A percentile compares a stretch with the other conserved stretches of the same genome.
Evolutionary conservation across 2,888 invertebrate species (phyloP).

Genomic region (Cephus pygmeus): DNA sequence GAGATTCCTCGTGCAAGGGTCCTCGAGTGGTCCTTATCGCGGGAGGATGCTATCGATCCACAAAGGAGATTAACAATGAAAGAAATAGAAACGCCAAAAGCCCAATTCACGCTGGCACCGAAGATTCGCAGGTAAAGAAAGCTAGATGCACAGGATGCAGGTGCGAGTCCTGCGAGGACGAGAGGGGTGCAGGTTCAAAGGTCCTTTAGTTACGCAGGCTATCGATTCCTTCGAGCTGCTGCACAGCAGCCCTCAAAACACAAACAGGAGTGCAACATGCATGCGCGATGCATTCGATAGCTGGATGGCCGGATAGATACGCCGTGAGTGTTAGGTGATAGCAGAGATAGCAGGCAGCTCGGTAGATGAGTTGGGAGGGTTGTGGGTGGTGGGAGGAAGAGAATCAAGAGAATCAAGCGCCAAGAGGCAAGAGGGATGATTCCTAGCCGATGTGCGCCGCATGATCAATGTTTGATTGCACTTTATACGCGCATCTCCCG

Average conservation of each 20-base stretch:
- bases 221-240: constrained; percentile 51
- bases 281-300: constrained; percentile 56
- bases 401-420: constrained; percentile 28
- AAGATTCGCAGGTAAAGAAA: background rate
- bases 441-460: constrained; percentile 36
- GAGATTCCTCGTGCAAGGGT: background rate
- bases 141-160: background rate
- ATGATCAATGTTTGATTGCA: constrained; percentile 54
- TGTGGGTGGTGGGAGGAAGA: background rate
- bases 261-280: constrained; percentile 51
- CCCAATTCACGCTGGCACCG: background rate
- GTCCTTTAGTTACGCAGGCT: constrained; percentile 54
- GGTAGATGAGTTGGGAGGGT: background rate
- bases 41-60: background rate
- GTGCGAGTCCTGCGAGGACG: background rate
- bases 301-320: constrained; percentile 15
- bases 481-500: constrained; percentile 36
- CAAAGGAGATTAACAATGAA: too few species aligned
- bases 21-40: background rate
- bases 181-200: constrained; percentile 36
- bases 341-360: background rate
- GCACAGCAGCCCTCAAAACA: constrained; percentile 52
- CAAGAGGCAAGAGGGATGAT: constrained; percentile 42
- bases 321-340: background rate
- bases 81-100: background rate